A percentile compares a stretch with the other conserved stretches of the same genome.
Evolutionary conservation across 92 coral and sea anemone genomes (phyloP).

Genomic region (Umimayanthus kanabou): DNA sequence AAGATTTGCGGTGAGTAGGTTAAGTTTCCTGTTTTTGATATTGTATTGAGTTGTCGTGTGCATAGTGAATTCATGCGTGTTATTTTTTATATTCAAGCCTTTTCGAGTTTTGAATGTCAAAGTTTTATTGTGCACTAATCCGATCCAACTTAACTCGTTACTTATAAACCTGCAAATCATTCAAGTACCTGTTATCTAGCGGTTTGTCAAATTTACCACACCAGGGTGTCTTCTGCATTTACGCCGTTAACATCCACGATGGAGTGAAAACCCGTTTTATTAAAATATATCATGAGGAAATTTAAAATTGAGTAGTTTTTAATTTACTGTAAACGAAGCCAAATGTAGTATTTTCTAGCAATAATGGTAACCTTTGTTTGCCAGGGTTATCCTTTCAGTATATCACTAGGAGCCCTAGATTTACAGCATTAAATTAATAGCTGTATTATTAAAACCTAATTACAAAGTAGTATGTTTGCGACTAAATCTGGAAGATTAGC

Average conservation of each 20-base stretch:
- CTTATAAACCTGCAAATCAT: neutral
- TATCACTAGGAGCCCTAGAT: too few species aligned
- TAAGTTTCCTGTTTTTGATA: neutral
- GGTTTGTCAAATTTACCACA: neutral
- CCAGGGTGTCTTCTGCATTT: neutral
- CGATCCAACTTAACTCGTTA: neutral
- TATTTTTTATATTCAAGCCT: neutral
- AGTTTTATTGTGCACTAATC: neutral
- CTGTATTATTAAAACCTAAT: too few species aligned
- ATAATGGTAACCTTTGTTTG: too few species aligned
- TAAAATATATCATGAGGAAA: neutral
- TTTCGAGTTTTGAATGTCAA: neutral
- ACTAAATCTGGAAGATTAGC: too few species aligned
- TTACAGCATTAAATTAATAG: too few species aligned
- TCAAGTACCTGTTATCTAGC: slow-evolving; percentile 21
- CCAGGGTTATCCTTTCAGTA: too few species aligned
- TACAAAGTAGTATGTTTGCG: too few species aligned
- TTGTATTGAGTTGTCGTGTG: neutral
- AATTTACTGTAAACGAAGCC: too few species aligned
- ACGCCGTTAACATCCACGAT: neutral
- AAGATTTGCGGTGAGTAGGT: slow-evolving; percentile 55
- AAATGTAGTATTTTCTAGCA: too few species aligned
- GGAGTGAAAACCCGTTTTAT: too few species aligned
- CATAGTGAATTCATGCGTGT: neutral
- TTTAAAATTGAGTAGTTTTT: too few species aligned